Conservation (phyloP, 2,888 invertebrate genomes). For the Mycalesis mineus region DNA sequence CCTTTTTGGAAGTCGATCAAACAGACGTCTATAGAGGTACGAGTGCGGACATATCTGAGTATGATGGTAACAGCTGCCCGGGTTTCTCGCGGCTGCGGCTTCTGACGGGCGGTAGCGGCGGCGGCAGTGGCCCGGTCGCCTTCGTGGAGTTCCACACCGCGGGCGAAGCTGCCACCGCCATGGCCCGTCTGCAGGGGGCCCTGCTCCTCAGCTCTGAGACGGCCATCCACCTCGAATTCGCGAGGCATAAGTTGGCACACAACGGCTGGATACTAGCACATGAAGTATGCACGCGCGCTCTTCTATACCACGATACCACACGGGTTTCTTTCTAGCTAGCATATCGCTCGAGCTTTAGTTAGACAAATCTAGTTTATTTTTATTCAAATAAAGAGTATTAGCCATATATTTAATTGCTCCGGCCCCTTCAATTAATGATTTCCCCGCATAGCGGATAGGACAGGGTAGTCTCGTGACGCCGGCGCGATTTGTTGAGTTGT, state of each 20-base stretch:
- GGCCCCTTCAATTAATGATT: no score
- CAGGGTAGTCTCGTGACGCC: no score
- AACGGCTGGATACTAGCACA: conserved; percentile 79
- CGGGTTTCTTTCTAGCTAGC: conserved; percentile 17
- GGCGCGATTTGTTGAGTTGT: no score
- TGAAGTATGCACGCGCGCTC: conserved; percentile 74
- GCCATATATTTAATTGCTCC: no score
- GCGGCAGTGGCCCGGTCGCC: conserved; percentile 89
- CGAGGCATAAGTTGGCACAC: conserved; percentile 98
- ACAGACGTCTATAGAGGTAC: conserved; percentile 45
- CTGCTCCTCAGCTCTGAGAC: conserved; percentile 97
- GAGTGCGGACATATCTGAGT: conserved; percentile 61
- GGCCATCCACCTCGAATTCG: conserved; percentile 98
- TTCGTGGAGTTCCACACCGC: conserved; percentile 98
- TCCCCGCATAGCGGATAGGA: no score
- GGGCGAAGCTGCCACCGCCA: conserved; percentile 92
- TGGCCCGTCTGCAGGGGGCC: conserved; percentile 96
- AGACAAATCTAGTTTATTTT: no score
- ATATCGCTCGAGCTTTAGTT: no score
- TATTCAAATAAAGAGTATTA: no score
- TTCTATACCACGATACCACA: conserved; percentile 28
- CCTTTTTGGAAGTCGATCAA: no score
- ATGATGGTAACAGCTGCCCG: conserved; percentile 91
- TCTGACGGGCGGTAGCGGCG: conserved; percentile 82
- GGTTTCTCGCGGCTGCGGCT: conserved; percentile 99